Evolutionary conservation across 2,113 vertebrate genomes (phyloP), one percentile per base, ranked within the genome.

Genomic region (Hydropotes inermis): DNA sequence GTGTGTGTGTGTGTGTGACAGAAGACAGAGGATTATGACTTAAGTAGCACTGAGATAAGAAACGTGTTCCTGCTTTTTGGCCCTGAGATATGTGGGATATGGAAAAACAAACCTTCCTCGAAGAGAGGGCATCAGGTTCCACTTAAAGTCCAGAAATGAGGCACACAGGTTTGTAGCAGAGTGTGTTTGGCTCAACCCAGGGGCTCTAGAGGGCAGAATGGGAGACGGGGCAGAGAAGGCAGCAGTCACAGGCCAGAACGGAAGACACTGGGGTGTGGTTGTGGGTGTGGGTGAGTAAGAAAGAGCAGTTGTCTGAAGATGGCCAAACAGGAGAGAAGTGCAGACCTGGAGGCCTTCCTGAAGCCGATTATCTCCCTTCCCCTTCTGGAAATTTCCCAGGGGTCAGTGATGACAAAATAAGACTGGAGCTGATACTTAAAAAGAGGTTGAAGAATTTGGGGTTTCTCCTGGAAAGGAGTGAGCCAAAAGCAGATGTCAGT

Each of bases 201-300:
- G 57, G 6, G 14, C 27, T 60, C 36, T 28, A 14, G 8, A 52
- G 21, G 28, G 13, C 82, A 54, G 10, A 13, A 13, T 30, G 13
- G 39, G 33, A 47, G 43, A 30, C 3, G 1, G 36, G 6, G 2
- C 21, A 83, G 58, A 60, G 43, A 45, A 79, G 61, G 43, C 1
- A 14, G 23, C 25, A 57, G 67, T 13, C 12, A 39, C 4, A 2
- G 43, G 3, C 23, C 79, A 17, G 47, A 58, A n/a, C 23, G 12
- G 8, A 28, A 3, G 0, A 60, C 17, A 21, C 11, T 2, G 1
- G 4, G 5, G 11, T n/a, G 11, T 2, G 33, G 3, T 5, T 6
- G 0, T 70, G 9, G 64, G n/a, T 16, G 0, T 52, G 5, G 4
- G 2, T 14, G 15, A 5, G 47, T 47, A 2, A 88, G 27, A 55